A percentile compares a stretch with the other conserved stretches of the same genome.
These are phyloP conservation scores for Microtus oregoni DNA, from an alignment of 2,113 vertebrate species.

Conservation along the genomic window DNA sequence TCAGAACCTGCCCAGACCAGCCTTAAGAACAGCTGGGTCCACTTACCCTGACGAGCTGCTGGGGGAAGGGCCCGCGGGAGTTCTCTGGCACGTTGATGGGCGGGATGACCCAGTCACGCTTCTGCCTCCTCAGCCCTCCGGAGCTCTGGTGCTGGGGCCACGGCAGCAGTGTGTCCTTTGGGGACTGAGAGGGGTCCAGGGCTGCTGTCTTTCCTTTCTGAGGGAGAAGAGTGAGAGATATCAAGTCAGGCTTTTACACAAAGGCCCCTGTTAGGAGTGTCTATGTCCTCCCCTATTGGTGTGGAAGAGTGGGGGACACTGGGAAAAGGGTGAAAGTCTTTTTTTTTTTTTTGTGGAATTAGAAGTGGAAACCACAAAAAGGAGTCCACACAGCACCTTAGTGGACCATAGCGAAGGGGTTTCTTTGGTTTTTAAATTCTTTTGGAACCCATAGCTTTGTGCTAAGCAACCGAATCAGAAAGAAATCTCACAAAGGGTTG, in stretches of 20 bases:
- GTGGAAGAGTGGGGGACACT: fast-evolving
- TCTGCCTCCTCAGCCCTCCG: conserved; percentile 91
- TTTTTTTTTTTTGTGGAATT: no score
- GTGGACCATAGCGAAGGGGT: not conserved
- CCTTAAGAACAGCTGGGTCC: not conserved
- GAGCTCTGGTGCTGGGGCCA: conserved; percentile 85
- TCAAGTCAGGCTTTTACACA: conserved; percentile 15
- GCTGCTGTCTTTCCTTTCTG: conserved; percentile 81
- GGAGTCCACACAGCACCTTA: fast-evolving
- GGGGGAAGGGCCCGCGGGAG: conserved; percentile 96
- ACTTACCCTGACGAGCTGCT: conserved; percentile 98
- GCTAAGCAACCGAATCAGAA: not conserved
- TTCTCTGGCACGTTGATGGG: conserved; percentile 98
- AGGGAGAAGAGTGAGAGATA: conserved; percentile 39
- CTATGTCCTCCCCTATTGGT: not conserved
- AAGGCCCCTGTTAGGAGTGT: fast-evolving
- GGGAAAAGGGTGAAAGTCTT: not conserved
- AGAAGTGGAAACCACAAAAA: not conserved
- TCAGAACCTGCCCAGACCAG: fast-evolving
- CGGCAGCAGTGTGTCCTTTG: conserved; percentile 87
- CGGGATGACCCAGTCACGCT: conserved; percentile 98
- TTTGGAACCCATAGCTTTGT: not conserved
- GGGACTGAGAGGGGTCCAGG: conserved; percentile 83
- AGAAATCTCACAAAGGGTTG: not conserved
- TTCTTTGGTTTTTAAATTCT: not conserved